Conservation (phyloP, 2,113 vertebrate genomes). For the Oncorhynchus kisutch region DNA sequence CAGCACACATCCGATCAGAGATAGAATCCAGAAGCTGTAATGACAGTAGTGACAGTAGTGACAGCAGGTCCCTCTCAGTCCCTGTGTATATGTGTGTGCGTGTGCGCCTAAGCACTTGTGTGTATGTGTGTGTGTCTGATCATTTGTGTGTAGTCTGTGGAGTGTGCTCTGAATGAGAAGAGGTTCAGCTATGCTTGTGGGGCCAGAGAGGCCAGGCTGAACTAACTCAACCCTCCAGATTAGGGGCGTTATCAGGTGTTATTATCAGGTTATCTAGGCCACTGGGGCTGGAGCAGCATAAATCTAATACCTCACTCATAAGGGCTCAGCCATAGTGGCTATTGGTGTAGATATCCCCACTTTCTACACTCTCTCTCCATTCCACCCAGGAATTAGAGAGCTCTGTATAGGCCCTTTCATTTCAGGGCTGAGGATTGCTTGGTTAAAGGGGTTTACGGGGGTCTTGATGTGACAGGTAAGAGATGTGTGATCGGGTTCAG, state of each 20-base stretch:
- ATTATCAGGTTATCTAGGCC: conserved; percentile 44
- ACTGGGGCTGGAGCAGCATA: conserved; percentile 14
- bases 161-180: background rate
- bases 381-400: background rate
- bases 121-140: background rate
- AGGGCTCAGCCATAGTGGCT: conserved; percentile 8
- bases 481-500: background rate
- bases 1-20: background rate
- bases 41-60: background rate
- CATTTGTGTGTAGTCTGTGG: background rate
- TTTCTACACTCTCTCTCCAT: background rate
- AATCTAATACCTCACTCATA: conserved; percentile 13
- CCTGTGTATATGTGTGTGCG: background rate
- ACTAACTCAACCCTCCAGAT: background rate
- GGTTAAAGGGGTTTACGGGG: background rate
- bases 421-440: background rate
- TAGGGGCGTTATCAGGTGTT: conserved; percentile 23
- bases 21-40: background rate
- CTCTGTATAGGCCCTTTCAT: background rate
- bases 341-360: background rate
- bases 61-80: background rate
- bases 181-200: background rate
- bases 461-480: background rate
- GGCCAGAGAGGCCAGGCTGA: background rate
- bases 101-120: no score